phyloP scores from a whole-genome alignment of 2,888 invertebrate species.

The Thecocarcelia acutangulata region DNA sequence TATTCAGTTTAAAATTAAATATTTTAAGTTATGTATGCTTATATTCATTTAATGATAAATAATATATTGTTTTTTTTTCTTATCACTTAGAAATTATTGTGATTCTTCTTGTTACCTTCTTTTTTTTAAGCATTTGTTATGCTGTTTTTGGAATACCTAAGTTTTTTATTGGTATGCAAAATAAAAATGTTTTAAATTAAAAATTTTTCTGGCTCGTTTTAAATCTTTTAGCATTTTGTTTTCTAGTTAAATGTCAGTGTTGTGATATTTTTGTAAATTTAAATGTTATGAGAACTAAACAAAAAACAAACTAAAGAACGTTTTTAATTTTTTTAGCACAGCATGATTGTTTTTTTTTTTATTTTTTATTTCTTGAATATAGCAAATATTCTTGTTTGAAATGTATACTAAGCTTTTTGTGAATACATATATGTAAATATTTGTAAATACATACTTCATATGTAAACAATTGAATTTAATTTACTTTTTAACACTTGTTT shows the following conservation, averaged over 20 bases:
- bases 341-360: conserved; percentile 44
- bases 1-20: neutral
- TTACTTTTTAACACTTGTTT: conserved; percentile 23
- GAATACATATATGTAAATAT: conserved; percentile 13
- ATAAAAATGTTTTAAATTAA: conserved; percentile 38
- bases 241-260: conserved; percentile 55
- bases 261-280: conserved; percentile 40
- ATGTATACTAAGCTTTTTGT: conserved; percentile 44
- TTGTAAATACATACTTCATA: conserved; percentile 13
- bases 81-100: conserved; percentile 74
- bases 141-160: conserved; percentile 75
- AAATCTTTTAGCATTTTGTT: conserved; percentile 60
- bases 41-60: neutral
- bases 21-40: neutral
- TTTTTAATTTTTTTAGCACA: conserved; percentile 42
- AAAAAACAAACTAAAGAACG: conserved; percentile 20
- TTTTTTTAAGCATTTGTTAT: conserved; percentile 76
- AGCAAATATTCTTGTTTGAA: conserved; percentile 2
- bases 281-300: conserved; percentile 37
- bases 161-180: conserved; percentile 68
- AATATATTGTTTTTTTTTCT: conserved; percentile 4
- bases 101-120: conserved; percentile 70
- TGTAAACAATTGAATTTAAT: conserved; percentile 14
- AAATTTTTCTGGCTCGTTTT: conserved; percentile 25
- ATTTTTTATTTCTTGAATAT: conserved; percentile 17